Evolutionary conservation across 2,888 invertebrate species (phyloP).

Genomic region (Sesia apiformis): DNA sequence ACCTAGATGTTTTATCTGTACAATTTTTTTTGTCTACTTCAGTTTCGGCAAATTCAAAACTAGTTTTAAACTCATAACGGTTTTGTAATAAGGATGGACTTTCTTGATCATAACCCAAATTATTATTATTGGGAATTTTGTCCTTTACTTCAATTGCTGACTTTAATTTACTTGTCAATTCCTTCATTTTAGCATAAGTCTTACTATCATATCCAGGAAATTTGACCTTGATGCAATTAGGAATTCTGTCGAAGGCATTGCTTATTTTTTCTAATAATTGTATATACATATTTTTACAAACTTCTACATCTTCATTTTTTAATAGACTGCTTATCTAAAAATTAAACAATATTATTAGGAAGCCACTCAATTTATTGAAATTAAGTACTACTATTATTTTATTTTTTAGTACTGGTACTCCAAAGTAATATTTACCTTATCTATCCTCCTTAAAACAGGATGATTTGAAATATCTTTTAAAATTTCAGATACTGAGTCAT

Average conservation of each 20-base stretch:
- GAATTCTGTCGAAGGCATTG: slow-evolving; percentile 77
- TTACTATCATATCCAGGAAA: slow-evolving; percentile 76
- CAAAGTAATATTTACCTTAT: slow-evolving; percentile 20
- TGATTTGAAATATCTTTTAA: slow-evolving; percentile 27
- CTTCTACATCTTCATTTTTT: slow-evolving; percentile 26
- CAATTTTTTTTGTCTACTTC: slow-evolving; percentile 3
- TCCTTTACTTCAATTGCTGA: slow-evolving; percentile 16
- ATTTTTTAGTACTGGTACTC: too few relatives aligned
- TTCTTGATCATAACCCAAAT: background rate
- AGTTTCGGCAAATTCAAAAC: slow-evolving; percentile 5
- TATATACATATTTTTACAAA: slow-evolving; percentile 70
- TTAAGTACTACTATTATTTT: background rate
- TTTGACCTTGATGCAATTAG: slow-evolving; percentile 72
- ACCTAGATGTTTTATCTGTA: slow-evolving; percentile 1
- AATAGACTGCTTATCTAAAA: slow-evolving; percentile 21
- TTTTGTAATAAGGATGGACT: slow-evolving; percentile 18
- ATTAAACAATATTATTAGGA: too few relatives aligned
- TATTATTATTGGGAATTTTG: background rate
- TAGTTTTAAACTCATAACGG: slow-evolving; percentile 21
- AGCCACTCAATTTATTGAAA: too few relatives aligned
- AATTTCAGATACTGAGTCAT: slow-evolving; percentile 30
- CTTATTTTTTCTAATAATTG: slow-evolving; percentile 78
- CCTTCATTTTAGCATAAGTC: slow-evolving; percentile 73
- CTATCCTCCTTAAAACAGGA: slow-evolving; percentile 24
- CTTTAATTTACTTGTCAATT: slow-evolving; percentile 74